Percentiles rank a stretch among this genome's conserved stretches.
Evolutionary conservation across 2,888 invertebrate species (phyloP).

Genomic region (Clivina fossor): DNA sequence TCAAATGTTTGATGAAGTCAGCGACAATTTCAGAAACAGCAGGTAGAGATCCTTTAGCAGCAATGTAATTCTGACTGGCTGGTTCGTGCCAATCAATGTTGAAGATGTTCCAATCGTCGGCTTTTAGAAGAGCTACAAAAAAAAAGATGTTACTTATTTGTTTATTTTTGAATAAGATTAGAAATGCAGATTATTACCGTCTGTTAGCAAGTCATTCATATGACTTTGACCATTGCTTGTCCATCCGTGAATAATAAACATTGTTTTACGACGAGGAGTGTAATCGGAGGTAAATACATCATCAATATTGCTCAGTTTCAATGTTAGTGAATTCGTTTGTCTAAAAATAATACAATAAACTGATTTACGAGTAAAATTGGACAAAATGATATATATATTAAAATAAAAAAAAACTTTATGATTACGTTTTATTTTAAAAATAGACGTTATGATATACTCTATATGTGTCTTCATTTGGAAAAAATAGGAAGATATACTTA

Average conservation of each 20-base stretch:
- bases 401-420: too few species aligned
- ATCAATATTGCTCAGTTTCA: constrained; percentile 3
- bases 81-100: constrained; percentile 46
- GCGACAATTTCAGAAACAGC: constrained; percentile 8
- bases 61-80: constrained; percentile 41
- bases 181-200: constrained; percentile 11
- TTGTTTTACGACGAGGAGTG: constrained; percentile 38
- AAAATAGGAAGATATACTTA: too few species aligned
- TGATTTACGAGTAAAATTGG: too few species aligned
- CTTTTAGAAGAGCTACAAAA: constrained; percentile 40
- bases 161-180: not conserved
- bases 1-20: constrained; percentile 7
- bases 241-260: constrained; percentile 50
- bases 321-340: not conserved
- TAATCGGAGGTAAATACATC: constrained; percentile 36
- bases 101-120: constrained; percentile 47
- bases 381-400: too few species aligned
- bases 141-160: too few species aligned
- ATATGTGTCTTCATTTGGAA: too few species aligned
- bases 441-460: too few species aligned
- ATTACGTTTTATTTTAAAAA: too few species aligned
- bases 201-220: constrained; percentile 40
- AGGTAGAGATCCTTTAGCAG: constrained; percentile 36
- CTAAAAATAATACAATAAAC: too few species aligned
- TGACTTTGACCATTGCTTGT: constrained; percentile 42